Conservation (phyloP, 2,113 vertebrate species). For the Anoura caudifer region DNA sequence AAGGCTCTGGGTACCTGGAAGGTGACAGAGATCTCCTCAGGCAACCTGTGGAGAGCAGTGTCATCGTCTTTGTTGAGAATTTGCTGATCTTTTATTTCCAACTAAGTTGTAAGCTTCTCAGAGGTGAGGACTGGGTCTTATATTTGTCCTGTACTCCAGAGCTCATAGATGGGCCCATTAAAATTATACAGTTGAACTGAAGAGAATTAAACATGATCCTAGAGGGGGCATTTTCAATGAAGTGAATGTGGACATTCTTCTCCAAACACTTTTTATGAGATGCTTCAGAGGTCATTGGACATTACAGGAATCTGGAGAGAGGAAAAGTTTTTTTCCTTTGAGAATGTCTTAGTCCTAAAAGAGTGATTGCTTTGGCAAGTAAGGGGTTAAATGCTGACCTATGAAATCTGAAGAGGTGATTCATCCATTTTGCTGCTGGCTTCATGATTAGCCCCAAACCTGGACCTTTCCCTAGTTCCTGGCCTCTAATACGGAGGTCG, state of each 20-base stretch:
- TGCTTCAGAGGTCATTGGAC: not conserved
- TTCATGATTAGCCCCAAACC: not conserved
- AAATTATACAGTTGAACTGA: not conserved
- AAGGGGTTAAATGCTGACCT: not conserved
- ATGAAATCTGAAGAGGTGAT: not conserved
- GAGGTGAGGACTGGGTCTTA: not conserved
- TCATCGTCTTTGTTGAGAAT: not conserved
- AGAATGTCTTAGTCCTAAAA: not conserved
- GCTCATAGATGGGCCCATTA: not conserved
- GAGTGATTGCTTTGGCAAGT: not conserved
- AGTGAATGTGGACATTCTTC: not conserved
- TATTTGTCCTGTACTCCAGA: not conserved
- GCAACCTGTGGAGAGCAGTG: not conserved
- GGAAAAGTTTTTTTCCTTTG: not conserved
- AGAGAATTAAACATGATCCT: not conserved
- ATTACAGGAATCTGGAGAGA: not conserved
- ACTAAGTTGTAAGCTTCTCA: not conserved
- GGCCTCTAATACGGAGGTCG: not conserved
- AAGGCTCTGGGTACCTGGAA: not conserved
- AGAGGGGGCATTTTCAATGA: not conserved
- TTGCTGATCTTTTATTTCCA: not conserved
- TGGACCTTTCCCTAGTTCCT: not conserved
- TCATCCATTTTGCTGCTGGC: not conserved
- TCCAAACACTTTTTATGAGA: not conserved
- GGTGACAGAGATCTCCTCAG: not conserved